A percentile compares a stretch with the other conserved stretches of the same genome.
phyloP scores from a whole-genome alignment of 2,113 vertebrate genomes.

The Oxygymnocypris stewartii region DNA sequence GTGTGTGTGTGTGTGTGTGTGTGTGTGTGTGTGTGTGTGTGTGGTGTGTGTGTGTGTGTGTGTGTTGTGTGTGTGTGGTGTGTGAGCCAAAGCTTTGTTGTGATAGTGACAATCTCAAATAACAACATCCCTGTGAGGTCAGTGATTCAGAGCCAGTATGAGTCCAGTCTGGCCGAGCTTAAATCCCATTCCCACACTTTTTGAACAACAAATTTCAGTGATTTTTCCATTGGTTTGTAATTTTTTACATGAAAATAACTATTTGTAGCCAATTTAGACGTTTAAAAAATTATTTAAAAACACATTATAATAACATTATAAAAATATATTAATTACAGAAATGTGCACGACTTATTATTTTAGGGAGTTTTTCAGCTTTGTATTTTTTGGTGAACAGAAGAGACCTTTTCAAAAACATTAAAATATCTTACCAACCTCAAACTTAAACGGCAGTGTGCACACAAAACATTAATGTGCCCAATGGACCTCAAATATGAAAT shows the following conservation, averaged over 20 bases:
- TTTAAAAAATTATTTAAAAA: not conserved
- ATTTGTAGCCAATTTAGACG: not conserved
- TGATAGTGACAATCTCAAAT: slow-evolving; percentile 9
- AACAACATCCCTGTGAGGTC: slow-evolving; percentile 20
- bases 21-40: no score
- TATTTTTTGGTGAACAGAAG: not conserved
- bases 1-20: no score
- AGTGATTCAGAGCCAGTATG: slow-evolving; percentile 45
- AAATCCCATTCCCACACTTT: not conserved
- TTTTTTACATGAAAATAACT: not conserved
- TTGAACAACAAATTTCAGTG: not conserved
- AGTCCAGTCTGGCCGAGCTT: slow-evolving; percentile 33
- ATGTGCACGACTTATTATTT: not conserved
- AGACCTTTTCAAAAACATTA: not conserved
- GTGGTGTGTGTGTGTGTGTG: no score
- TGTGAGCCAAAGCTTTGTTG: slow-evolving; percentile 15
- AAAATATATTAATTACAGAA: not conserved
- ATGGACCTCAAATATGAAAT: not conserved
- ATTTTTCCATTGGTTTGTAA: not conserved
- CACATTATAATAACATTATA: not conserved
- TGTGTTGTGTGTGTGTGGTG: not conserved
- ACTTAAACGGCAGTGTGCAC: not conserved
- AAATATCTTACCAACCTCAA: not conserved
- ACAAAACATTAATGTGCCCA: not conserved
- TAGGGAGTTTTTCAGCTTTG: not conserved